Conservation (phyloP, 2,797 vertebrate genomes). For the Neopelma chrysocephalum region DNA sequence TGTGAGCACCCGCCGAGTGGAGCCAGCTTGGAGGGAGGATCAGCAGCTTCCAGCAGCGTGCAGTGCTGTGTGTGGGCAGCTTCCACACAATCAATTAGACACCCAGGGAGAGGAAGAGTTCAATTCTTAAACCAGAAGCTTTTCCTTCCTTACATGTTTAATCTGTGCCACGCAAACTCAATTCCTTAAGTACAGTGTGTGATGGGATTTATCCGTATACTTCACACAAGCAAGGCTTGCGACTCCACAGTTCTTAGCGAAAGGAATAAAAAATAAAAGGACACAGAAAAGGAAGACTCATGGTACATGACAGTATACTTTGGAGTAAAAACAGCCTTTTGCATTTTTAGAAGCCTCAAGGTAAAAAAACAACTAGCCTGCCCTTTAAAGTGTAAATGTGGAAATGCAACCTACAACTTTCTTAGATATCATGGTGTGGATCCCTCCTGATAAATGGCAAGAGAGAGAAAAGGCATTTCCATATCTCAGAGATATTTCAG, state of each 20-base stretch:
- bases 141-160: not conserved
- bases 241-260: not conserved
- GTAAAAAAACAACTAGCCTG: not conserved
- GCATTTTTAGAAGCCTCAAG: not conserved
- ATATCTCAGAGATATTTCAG: not conserved
- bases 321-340: not conserved
- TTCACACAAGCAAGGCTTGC: not conserved
- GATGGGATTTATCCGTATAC: not conserved
- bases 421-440: fast-evolving
- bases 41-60: constrained; percentile 9
- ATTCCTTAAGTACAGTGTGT: not conserved
- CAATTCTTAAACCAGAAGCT: not conserved
- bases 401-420: not conserved
- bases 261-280: not conserved
- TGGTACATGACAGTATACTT: fast-evolving
- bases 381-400: not conserved
- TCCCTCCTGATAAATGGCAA: not conserved
- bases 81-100: not conserved
- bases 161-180: not conserved
- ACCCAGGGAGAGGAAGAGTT: not conserved
- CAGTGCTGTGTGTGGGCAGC: not conserved
- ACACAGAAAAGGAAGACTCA: not conserved
- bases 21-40: not conserved
- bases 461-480: not conserved
- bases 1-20: not conserved